A percentile compares a stretch with the other conserved stretches of the same genome.
Evolutionary conservation across 2,113 vertebrate species (phyloP).

Genomic region (Rhinolophus ferrumequinum): DNA sequence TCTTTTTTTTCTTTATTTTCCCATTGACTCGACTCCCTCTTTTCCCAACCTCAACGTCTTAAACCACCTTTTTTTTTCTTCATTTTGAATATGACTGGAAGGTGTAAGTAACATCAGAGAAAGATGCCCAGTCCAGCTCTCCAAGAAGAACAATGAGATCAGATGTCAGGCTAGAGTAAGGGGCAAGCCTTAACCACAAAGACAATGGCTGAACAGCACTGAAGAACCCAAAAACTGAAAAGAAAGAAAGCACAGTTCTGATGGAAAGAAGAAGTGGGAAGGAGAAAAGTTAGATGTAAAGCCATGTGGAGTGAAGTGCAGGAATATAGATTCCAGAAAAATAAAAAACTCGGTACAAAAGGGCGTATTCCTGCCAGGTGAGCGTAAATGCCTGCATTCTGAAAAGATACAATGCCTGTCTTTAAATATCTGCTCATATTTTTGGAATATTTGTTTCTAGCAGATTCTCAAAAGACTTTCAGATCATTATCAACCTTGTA

Average conservation of each 20-base stretch:
- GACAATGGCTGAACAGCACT: background rate
- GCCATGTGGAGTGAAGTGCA: background rate
- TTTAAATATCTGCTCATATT: background rate
- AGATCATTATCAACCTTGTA: background rate
- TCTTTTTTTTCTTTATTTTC: background rate
- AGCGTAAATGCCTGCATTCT: background rate
- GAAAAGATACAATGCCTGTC: background rate
- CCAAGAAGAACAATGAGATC: background rate
- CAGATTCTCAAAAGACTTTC: background rate
- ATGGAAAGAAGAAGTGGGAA: background rate
- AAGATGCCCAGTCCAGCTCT: background rate
- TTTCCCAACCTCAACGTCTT: background rate
- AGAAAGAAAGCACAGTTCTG: background rate
- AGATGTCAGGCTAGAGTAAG: background rate
- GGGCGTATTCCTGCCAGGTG: background rate
- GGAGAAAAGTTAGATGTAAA: background rate
- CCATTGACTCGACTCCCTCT: background rate
- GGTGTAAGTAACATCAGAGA: background rate
- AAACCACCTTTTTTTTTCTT: background rate
- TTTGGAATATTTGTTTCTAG: slow-evolving; percentile 4
- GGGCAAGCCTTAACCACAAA: background rate
- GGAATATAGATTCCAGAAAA: background rate
- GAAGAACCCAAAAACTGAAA: background rate
- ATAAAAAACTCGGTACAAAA: background rate
- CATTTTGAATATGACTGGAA: background rate